Evolutionary conservation across 2,113 vertebrate species (phyloP).

Genomic region (Brienomyrus longianalis): DNA sequence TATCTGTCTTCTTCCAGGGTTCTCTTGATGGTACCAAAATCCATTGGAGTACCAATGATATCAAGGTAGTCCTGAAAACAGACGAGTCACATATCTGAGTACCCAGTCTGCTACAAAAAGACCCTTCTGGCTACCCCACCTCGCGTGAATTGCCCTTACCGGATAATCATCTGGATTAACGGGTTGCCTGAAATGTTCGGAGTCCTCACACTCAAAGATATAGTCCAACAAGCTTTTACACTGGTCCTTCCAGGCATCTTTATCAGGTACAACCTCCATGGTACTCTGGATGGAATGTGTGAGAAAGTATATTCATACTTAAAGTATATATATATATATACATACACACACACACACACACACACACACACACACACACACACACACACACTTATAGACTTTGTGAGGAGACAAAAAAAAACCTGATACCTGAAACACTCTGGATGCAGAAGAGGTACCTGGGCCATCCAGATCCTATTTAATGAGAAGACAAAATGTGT

Average conservation of each 20-base stretch:
- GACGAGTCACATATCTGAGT: background rate
- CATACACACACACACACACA: too few relatives aligned
- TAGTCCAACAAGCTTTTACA: conserved; percentile 81
- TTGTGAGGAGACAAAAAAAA: background rate
- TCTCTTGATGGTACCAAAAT: conserved; percentile 79
- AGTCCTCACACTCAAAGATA: conserved; percentile 91
- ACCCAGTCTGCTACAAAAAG: background rate
- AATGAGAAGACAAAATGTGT: background rate
- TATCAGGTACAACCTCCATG: conserved; percentile 54
- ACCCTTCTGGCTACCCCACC: background rate
- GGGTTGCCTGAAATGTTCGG: conserved; percentile 86
- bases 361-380: too few relatives aligned
- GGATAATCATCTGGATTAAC: conserved; percentile 85
- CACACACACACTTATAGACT: too few relatives aligned
- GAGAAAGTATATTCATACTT: background rate
- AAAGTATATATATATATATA: background rate
- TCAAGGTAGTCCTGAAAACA: conserved; percentile 75
- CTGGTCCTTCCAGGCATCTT: conserved; percentile 83
- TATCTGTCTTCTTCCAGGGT: conserved; percentile 77
- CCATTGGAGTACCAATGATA: conserved; percentile 93
- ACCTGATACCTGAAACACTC: conserved; percentile 58
- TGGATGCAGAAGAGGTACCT: conserved; percentile 71
- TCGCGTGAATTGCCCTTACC: conserved; percentile 55
- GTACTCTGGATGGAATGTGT: conserved; percentile 35
- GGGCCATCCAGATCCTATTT: conserved; percentile 54